Evolutionary conservation across 2,113 vertebrate species (phyloP), one percentile per base, ranked within the genome.

Genomic region (Coregonus clupeaformis): DNA sequence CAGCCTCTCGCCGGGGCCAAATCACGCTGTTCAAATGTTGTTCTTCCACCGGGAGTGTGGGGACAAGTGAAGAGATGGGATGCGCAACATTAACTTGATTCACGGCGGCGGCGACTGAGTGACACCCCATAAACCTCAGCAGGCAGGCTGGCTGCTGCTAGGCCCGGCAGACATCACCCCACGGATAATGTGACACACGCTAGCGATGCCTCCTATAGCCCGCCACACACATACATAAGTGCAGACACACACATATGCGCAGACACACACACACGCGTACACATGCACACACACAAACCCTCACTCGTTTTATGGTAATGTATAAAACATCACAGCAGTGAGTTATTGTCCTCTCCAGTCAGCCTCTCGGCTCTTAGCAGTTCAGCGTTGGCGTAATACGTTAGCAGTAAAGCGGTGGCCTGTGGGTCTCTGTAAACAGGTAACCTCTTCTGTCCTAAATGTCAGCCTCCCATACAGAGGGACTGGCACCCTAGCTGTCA

Each of bases 21-120:
- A 92, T 92, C 91, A 90, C 85, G 88, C 91, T 91, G 88, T 90
- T 92, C 91, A 92, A 91, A 92, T 91, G 91, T 91, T 91, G 91
- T 92, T 91, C 90, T 90, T 92, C 87, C 88, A 90, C 88, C 85
- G 83, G 87, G 89, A 89, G 86, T 77, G 77, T 87, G 85, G 89
- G 89, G 55, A 90, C 88, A 89, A 88, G 88, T 85, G 86, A 88
- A 85, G 88, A 90, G 90, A 91, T 89, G 90, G 91, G 90, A 91
- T 90, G 84, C 91, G 90, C 91, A 90, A 92, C 91, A 92, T 92
- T 91, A 92, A 91, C 87, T 90, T 92, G 91, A 92, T 91, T 90
- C 91, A 90, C 88, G 75, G 87, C 87, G 55, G 84, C 84, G 2
- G 83, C 84, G 77, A 89, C 90, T 90, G 91, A 91, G 91, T 90